Conservation (phyloP, 2,888 invertebrate genomes). For the Hylaea fasciaria region DNA sequence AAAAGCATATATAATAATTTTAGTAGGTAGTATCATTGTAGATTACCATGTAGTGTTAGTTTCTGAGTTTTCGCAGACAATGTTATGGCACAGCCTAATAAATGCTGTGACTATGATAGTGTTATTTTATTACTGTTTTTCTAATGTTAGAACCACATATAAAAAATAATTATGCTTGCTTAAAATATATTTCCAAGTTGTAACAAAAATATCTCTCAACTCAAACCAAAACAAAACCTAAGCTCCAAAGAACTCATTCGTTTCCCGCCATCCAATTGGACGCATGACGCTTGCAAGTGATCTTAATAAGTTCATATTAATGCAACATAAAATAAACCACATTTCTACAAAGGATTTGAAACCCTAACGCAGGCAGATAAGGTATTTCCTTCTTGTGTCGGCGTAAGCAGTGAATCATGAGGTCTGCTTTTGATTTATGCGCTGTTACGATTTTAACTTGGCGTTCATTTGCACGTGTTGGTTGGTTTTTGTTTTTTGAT, state of each 20-base stretch:
- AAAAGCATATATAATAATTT: too few species aligned
- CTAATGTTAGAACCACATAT: too few species aligned
- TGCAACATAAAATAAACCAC: constrained; percentile 24
- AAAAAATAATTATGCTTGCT: too few species aligned
- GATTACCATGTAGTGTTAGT: too few species aligned
- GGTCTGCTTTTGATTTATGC: constrained; percentile 67
- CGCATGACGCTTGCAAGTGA: constrained; percentile 50
- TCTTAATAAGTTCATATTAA: constrained; percentile 50
- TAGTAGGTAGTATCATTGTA: too few species aligned
- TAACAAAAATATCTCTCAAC: constrained; percentile 4
- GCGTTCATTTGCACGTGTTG: constrained; percentile 63
- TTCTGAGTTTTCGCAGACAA: too few species aligned
- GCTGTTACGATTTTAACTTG: constrained; percentile 61
- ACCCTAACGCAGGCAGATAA: constrained; percentile 32
- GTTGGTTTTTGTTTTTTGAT: constrained; percentile 47
- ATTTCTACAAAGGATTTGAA: constrained; percentile 23
- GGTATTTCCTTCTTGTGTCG: constrained; percentile 2
- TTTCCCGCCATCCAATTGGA: constrained; percentile 46
- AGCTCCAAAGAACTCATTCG: constrained; percentile 32
- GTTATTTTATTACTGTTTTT: too few species aligned
- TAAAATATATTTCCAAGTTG: too few species aligned
- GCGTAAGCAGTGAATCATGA: constrained; percentile 57
- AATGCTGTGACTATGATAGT: too few species aligned
- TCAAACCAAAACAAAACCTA: constrained; percentile 37
- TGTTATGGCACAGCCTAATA: too few species aligned